A percentile compares a stretch with the other conserved stretches of the same genome.
phyloP scores from a whole-genome alignment of 92 coral and sea anemone genomes.

The Pocillopora grandis region DNA sequence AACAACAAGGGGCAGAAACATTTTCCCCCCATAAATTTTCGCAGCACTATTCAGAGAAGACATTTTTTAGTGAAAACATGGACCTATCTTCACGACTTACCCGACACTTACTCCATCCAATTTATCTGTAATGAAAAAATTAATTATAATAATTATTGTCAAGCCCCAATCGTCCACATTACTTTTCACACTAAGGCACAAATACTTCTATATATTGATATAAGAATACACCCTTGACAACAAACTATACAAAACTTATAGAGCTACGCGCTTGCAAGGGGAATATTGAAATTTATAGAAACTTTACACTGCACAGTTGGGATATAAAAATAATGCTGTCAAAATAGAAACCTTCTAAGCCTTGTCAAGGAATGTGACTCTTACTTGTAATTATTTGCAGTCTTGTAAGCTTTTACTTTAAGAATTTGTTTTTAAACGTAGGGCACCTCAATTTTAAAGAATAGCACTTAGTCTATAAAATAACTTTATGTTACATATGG shows the following conservation, averaged over 20 bases:
- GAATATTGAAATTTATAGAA: neutral
- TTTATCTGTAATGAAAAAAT: neutral
- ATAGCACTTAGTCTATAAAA: conserved; percentile 5
- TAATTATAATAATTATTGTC: conserved; percentile 4
- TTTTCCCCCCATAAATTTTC: no score
- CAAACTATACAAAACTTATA: conserved; percentile 12
- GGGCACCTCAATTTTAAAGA: neutral
- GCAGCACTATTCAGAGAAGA: no score
- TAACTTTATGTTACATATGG: neutral
- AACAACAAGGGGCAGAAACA: neutral
- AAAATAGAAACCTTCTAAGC: conserved; percentile 18
- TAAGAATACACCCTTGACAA: conserved; percentile 11
- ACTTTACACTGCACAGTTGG: conserved; percentile 4
- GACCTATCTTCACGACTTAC: neutral
- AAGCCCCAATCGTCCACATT: neutral
- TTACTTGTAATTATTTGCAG: neutral
- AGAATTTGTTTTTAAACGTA: neutral
- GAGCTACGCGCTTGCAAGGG: neutral
- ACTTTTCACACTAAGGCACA: conserved; percentile 12
- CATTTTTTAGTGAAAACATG: neutral
- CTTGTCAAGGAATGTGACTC: neutral
- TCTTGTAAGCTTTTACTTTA: conserved; percentile 1
- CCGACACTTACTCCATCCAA: neutral
- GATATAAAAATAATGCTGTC: conserved; percentile 28
- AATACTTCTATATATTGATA: conserved; percentile 3